Base-by-base conservation (phyloP, 64 coral and sea anemone species). In the Porites australiensis region DNA sequence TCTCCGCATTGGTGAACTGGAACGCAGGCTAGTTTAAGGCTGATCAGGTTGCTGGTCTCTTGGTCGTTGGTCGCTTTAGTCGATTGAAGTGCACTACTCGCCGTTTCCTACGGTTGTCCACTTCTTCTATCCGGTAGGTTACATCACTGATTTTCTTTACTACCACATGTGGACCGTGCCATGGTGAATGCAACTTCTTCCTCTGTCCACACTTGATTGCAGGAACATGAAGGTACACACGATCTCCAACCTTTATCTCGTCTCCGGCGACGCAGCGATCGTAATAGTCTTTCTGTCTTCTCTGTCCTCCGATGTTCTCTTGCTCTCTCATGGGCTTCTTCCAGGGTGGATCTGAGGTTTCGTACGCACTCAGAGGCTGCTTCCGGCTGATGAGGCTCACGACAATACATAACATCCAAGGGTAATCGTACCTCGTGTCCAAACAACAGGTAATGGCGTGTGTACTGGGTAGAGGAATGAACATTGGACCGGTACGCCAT, bases 401-500 rank as follows among this genome's bases (percentile, higher is more conserved):
- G 73, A 47, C 88, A 75, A 68, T 80, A 91, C 72, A 93, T 77
- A 8, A 93, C 6, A 54, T 93, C 83, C 8, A 48, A 62, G 9
- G 83, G 91, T 8, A 93, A 60, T 77, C 23, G n/a, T 5, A 93
- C 58, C 6, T 93, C 91, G 4, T 57, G 21, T 19, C 91, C 83
- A 69, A 88, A 79, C 91, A 93, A 88, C 67, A 61, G 9, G 23
- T 63, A 22, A 43, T 61, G 62, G 13, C 27, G 79, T 15, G 53
- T 11, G 79, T 44, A 83, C 79, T 74, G 60, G 4, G 53, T 91
- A 5, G 89, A 83, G 18, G 83, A 64, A 13, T 84, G 89, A n/a
- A n/a, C 5, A 63, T 60, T 83, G 13, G 67, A 91, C 45, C 68
- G 67, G 23, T 84, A 91, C 6, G 89, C 89, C 89, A 84, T 91